Conservation (phyloP, 2,797 vertebrate genomes). For the Microhierax caerulescens region DNA sequence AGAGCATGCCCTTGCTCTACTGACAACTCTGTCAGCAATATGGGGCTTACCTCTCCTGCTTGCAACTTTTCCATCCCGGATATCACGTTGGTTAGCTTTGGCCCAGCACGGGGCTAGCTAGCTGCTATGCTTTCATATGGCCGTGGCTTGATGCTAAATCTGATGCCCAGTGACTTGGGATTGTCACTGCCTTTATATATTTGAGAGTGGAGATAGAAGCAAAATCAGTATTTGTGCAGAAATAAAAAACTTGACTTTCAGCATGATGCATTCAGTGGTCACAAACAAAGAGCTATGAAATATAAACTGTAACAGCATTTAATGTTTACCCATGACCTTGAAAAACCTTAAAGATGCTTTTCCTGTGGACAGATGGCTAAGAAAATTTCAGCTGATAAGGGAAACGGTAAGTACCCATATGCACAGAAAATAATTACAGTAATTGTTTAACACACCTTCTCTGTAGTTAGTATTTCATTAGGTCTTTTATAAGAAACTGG, state of each 20-base stretch:
- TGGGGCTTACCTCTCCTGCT: neutral
- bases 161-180: neutral
- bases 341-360: neutral
- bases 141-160: neutral
- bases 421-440: neutral
- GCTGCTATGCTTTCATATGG: neutral
- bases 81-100: accelerated
- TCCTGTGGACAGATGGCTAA: neutral
- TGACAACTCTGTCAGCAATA: neutral
- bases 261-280: neutral
- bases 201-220: neutral
- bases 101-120: neutral
- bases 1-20: neutral
- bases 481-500: neutral
- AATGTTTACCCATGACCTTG: neutral
- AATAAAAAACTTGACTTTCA: neutral
- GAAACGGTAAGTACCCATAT: neutral
- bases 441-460: neutral
- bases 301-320: neutral
- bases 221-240: neutral
- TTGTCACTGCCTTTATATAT: neutral
- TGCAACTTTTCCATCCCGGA: neutral
- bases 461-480: neutral
- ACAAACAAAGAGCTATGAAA: neutral
- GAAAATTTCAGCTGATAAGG: neutral